A percentile compares a stretch with the other conserved stretches of the same genome.
phyloP scores from a whole-genome alignment of 2,888 invertebrate genomes.

The Apomyelois bistriatella region DNA sequence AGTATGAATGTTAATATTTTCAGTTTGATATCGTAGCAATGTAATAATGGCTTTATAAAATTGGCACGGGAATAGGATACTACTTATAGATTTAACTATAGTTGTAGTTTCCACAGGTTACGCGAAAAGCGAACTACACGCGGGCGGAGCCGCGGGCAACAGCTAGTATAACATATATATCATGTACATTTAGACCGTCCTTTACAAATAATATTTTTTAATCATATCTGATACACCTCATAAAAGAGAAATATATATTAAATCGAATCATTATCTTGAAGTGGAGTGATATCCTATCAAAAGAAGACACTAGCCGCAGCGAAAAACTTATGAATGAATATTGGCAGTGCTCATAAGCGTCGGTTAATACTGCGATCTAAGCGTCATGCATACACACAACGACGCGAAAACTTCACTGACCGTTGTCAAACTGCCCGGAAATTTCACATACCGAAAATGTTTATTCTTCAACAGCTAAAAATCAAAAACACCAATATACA shows the following conservation, averaged over 20 bases:
- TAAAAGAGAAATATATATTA: not conserved
- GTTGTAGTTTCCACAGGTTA: too few species aligned
- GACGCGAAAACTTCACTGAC: conserved; percentile 69
- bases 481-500: conserved; percentile 78
- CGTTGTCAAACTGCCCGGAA: conserved; percentile 75
- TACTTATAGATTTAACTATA: too few species aligned
- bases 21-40: too few species aligned
- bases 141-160: too few species aligned
- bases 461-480: conserved; percentile 79
- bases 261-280: not conserved
- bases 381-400: conserved; percentile 70
- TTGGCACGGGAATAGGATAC: too few species aligned
- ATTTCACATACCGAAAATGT: conserved; percentile 80
- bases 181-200: too few species aligned
- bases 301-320: not conserved
- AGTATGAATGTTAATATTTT: too few species aligned
- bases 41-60: too few species aligned
- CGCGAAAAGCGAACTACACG: too few species aligned
- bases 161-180: too few species aligned
- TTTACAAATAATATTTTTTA: too few species aligned
- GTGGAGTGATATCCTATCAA: not conserved
- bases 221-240: not conserved
- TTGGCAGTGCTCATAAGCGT: conserved; percentile 51
- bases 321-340: conserved; percentile 52
- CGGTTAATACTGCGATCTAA: conserved; percentile 32